Evolutionary conservation across 2,888 invertebrate species (phyloP), one percentile per base, ranked within the genome.

Genomic region (Xestia sexstrigata): DNA sequence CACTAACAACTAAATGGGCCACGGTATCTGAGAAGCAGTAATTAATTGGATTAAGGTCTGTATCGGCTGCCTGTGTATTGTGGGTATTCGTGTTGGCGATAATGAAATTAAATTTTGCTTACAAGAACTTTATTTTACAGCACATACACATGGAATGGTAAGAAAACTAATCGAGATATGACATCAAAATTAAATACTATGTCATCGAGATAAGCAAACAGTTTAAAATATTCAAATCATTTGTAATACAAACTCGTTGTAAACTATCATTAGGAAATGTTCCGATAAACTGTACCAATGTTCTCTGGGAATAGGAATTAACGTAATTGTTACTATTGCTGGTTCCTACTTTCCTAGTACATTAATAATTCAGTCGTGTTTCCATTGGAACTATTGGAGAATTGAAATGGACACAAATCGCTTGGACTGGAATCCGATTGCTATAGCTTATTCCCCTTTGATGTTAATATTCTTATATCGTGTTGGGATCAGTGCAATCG

Each of bases 41-140:
- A 87, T 88, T 89, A 88, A 89, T 88, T 88, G 88, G 88, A 87
- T 89, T 88, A 84, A 77, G 81, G 67, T 62, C 78, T 75, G 66
- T 79, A 89, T 85, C 78, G 72, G 65, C 72, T 75, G 66, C 67
- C 55, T 70, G 49, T 74, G 60, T 60, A 30, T 60, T 60, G 76
- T 76, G 72, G 78, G 79, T 81, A 77, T 82, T 78, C 75, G 58
- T 81, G 74, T 67, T 74, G 70, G 74, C 87, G 82, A 81, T 87
- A 86, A 81, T 79, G 80, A 84, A 87, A 89, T 89, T 87, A 87
- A 83, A 87, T 79, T 82, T 85, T 63, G 78, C 78, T 85, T 81
- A 78, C 75, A 73, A 81, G 62, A 75, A 74, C 69, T 78, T 86
- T 87, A 85, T 76, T 78, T 81, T 71, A 78, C 63, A 73, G 58